phyloP scores from a whole-genome alignment of 2,888 invertebrate species.

The Acrobasis suavella region DNA sequence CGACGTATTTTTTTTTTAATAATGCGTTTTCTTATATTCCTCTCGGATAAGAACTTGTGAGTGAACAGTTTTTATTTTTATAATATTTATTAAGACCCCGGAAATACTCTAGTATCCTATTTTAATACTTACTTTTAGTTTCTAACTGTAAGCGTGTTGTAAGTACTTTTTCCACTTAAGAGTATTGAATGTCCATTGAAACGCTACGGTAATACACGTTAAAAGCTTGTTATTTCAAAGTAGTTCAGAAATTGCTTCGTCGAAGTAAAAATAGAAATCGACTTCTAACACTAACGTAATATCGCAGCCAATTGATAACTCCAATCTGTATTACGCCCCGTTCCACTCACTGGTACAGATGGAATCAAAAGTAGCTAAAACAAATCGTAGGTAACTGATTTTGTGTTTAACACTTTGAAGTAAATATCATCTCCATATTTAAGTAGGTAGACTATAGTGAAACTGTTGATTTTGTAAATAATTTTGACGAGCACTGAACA shows the following conservation, averaged over 20 bases:
- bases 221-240: conserved; percentile 19
- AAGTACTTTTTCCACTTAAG: conserved; percentile 16
- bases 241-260: conserved; percentile 19
- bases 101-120: neutral
- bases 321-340: conserved; percentile 11
- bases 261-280: conserved; percentile 13
- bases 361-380: conserved; percentile 1
- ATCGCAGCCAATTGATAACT: conserved; percentile 15
- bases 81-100: neutral
- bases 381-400: neutral
- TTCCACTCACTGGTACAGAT: conserved; percentile 2
- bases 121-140: conserved; percentile 4
- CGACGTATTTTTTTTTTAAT: conserved; percentile 22
- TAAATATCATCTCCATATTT: neutral
- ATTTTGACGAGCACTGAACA: too few relatives aligned
- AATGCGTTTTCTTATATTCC: conserved; percentile 16
- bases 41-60: conserved; percentile 7
- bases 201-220: conserved; percentile 13
- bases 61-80: neutral
- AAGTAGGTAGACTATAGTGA: neutral
- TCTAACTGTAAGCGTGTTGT: neutral
- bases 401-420: neutral
- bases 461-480: too few relatives aligned
- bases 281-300: conserved; percentile 13
- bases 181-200: conserved; percentile 14